Evolutionary conservation across 2,888 invertebrate genomes (phyloP), one percentile per base, ranked within the genome.

Genomic region (Tetranychus truncatus): DNA sequence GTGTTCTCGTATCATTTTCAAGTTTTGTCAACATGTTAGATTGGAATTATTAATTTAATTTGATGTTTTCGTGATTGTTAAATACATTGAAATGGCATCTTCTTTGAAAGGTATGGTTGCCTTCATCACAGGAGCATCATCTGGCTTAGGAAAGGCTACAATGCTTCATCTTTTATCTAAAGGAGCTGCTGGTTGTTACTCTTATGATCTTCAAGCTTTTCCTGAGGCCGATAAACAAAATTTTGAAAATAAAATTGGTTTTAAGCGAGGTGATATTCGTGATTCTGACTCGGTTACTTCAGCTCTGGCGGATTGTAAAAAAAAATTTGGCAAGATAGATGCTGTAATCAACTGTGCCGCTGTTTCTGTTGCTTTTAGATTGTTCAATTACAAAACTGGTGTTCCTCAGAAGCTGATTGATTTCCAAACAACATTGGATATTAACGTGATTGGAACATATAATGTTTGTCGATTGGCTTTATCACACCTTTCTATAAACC

Each of bases 271-370:
- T 24, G 66, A 73, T 66, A 74, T 77, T 18, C 69, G 71, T 21
- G 67, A 66, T 21, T 77, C 77, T 34, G 66, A 74, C 15, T 74
- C 77, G 34, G 74, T 77, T 11, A 11, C 34, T 20, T 34, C 66
- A 15, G 77, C 77, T 15, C 55, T 77, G 1, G 75, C 71, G 5
- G 21, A 66, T 15, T 74, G 75, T 67, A n/a, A 77, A 21, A n/a
- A 75, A 18, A 15, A 75, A 8, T 77, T 75, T 71, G 77, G 77
- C 34, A 67, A 69, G 45, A 72, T 77, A 9, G 89, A 99, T 82
- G 87, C 88, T 74, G 85, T 91, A 0, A 90, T 99, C 0, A 99
- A 96, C 82, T 97, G 97, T 85, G 99, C 99, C 0, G 99, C 97
- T 15, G 89, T 93, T 78, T 90, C 90, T 0, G 85, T 88, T 0